Evolutionary conservation across 2,888 invertebrate species (phyloP).

Genomic region (Dasysyrphus albostriatus): DNA sequence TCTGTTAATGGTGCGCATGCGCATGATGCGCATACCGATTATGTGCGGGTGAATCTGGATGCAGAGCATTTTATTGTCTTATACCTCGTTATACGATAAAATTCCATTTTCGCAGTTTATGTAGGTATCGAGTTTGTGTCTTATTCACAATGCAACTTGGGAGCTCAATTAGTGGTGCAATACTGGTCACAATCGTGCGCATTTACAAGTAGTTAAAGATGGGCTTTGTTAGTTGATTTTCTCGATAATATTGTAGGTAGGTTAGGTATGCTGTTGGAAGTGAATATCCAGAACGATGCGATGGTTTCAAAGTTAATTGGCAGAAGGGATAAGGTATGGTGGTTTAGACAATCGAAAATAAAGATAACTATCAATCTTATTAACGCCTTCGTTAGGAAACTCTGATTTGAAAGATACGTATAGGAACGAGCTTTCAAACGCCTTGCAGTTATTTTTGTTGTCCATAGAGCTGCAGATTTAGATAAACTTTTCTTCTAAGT

Average conservation of each 20-base stretch:
- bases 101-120: conserved; percentile 35
- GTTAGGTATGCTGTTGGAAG: conserved; percentile 14
- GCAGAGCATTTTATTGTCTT: conserved; percentile 61
- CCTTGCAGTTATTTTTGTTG: neutral
- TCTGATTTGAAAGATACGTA: neutral
- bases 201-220: neutral
- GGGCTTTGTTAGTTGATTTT: conserved; percentile 46
- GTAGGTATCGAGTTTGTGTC: neutral
- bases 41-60: conserved; percentile 62
- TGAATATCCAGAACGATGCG: conserved; percentile 26
- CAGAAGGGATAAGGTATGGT: conserved; percentile 29
- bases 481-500: too few relatives aligned
- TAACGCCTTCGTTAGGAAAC: conserved; percentile 50
- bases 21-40: conserved; percentile 39
- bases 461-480: too few relatives aligned
- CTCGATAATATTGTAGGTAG: conserved; percentile 41
- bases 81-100: conserved; percentile 71
- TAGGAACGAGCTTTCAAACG: too few relatives aligned
- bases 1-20: conserved; percentile 34
- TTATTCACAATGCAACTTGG: conserved; percentile 36
- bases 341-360: conserved; percentile 28
- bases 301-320: conserved; percentile 53
- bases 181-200: conserved; percentile 69
- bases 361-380: conserved; percentile 60
- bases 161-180: conserved; percentile 73